A percentile compares a stretch with the other conserved stretches of the same genome.
These are phyloP conservation scores for Ametastegia equiseti DNA, from an alignment of 2,888 invertebrate genomes.

Conservation along the genomic window DNA sequence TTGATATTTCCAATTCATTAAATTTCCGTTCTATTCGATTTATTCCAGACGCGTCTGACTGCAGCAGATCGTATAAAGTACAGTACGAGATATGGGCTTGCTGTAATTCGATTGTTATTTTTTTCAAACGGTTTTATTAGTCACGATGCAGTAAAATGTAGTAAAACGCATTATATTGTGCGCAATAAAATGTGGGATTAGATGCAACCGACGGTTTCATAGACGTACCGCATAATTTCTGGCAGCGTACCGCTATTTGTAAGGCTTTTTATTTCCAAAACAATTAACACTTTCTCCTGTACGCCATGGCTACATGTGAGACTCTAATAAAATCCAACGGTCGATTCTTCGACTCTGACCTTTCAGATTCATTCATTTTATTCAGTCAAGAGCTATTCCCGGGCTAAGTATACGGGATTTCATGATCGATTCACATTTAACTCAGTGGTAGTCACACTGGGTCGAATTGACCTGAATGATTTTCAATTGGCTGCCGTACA, in stretches of 20 bases:
- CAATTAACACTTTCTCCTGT: slow-evolving; percentile 28
- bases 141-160: neutral
- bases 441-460: too few relatives aligned
- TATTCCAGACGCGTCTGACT: neutral
- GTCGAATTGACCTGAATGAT: too few relatives aligned
- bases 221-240: neutral
- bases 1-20: too few relatives aligned
- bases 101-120: slow-evolving; percentile 24
- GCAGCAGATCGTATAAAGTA: neutral
- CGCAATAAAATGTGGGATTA: slow-evolving; percentile 6
- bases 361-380: neutral
- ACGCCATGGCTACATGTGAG: neutral
- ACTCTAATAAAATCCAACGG: slow-evolving; percentile 22
- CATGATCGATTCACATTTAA: too few relatives aligned
- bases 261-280: neutral
- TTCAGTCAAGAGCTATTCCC: too few relatives aligned
- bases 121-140: neutral
- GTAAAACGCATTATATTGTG: slow-evolving; percentile 3
- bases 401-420: neutral
- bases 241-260: neutral
- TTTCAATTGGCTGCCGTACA: too few relatives aligned
- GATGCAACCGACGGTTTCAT: neutral
- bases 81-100: neutral
- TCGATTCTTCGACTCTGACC: neutral
- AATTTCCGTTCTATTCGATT: neutral